These are phyloP conservation scores for Bostrychus sinensis DNA, from an alignment of 2,113 vertebrate species.

Conservation along the genomic window DNA sequence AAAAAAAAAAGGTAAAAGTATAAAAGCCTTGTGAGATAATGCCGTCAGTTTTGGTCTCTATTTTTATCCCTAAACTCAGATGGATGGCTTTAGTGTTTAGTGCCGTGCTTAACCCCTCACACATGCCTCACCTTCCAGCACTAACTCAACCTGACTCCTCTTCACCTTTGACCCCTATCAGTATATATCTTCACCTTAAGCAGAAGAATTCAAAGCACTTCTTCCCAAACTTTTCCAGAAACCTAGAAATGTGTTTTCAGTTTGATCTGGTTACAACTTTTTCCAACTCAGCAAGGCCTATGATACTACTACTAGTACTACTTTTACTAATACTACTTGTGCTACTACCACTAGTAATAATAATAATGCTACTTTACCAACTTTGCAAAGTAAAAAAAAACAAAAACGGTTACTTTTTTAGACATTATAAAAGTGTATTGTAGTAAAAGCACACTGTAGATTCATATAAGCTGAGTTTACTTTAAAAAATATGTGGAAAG, in stretches of 20 bases:
- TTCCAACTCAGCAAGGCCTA: constrained; percentile 2
- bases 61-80: constrained; percentile 44
- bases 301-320: background rate
- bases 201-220: constrained; percentile 18
- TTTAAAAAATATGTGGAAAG: too few relatives aligned
- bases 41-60: constrained; percentile 50
- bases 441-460: too few relatives aligned
- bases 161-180: constrained; percentile 38
- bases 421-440: too few relatives aligned
- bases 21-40: constrained; percentile 12
- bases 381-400: too few relatives aligned
- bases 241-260: constrained; percentile 11
- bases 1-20: background rate
- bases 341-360: background rate
- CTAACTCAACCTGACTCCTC: constrained; percentile 45
- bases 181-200: constrained; percentile 48
- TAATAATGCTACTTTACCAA: background rate
- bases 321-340: background rate
- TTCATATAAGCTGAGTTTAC: too few relatives aligned
- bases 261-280: constrained; percentile 1
- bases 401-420: too few relatives aligned
- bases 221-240: background rate
- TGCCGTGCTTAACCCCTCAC: constrained; percentile 53
- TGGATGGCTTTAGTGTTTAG: constrained; percentile 43
- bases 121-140: constrained; percentile 49